phyloP scores from a whole-genome alignment of 2,113 vertebrate species.

The Danio rerio region GRCz12tu NC_133184.1:30037001-30037500 shows the following conservation, averaged over 20 bases:
- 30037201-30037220: slow-evolving; percentile 44
- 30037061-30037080: slow-evolving; percentile 10
- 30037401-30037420: slow-evolving; percentile 40
- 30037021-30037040: slow-evolving; percentile 3
- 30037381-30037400: slow-evolving; percentile 59
- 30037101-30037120: slow-evolving; percentile 34
- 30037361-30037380: slow-evolving; percentile 60
- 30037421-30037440: slow-evolving; percentile 43
- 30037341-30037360: slow-evolving; percentile 28
- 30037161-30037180: slow-evolving; percentile 49
- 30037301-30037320: neutral
- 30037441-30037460: slow-evolving; percentile 40
- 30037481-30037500: slow-evolving; percentile 4
- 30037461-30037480: slow-evolving; percentile 31
- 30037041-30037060: neutral
- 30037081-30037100: neutral
- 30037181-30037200: slow-evolving; percentile 38
- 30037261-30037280: slow-evolving; percentile 18
- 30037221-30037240: neutral
- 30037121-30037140: slow-evolving; percentile 42
- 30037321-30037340: too few relatives aligned
- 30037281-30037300: slow-evolving; percentile 46
- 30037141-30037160: slow-evolving; percentile 37
- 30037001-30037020: neutral
- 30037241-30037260: neutral